These are phyloP conservation scores for Amorpha juglandis DNA, from an alignment of 2,888 invertebrate genomes.

Conservation along the genomic window DNA sequence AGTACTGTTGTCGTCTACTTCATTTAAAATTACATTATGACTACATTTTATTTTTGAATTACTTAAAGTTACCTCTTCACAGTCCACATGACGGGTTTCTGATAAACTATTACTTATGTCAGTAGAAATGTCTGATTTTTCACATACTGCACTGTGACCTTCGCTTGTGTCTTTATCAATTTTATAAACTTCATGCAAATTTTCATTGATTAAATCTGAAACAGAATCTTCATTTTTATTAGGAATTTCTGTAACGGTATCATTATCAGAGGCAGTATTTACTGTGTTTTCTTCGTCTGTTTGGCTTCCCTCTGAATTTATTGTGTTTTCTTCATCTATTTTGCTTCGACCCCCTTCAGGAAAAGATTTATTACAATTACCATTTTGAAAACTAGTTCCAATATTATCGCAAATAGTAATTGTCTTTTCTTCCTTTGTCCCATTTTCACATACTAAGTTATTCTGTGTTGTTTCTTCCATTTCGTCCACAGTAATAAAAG, in stretches of 20 bases:
- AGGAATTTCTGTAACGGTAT: slow-evolving; percentile 14
- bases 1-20: not conserved
- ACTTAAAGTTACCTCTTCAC: slow-evolving; percentile 2
- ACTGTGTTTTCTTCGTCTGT: slow-evolving; percentile 1
- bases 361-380: not conserved
- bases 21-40: not conserved
- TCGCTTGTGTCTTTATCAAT: not conserved
- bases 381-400: not conserved
- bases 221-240: slow-evolving; percentile 24
- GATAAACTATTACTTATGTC: not conserved
- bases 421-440: not conserved
- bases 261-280: slow-evolving; percentile 22
- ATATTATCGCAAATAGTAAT: not conserved
- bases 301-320: slow-evolving; percentile 5
- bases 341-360: not conserved
- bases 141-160: slow-evolving; percentile 4
- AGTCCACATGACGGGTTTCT: not conserved
- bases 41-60: not conserved
- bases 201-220: slow-evolving; percentile 22
- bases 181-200: slow-evolving; percentile 4
- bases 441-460: not conserved
- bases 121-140: not conserved
- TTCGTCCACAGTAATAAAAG: slow-evolving; percentile 13
- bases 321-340: not conserved
- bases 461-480: not conserved